Evolutionary conservation across 1,140 invertebrate species (phyloP).

Genomic region (Episyrphus balteatus): DNA sequence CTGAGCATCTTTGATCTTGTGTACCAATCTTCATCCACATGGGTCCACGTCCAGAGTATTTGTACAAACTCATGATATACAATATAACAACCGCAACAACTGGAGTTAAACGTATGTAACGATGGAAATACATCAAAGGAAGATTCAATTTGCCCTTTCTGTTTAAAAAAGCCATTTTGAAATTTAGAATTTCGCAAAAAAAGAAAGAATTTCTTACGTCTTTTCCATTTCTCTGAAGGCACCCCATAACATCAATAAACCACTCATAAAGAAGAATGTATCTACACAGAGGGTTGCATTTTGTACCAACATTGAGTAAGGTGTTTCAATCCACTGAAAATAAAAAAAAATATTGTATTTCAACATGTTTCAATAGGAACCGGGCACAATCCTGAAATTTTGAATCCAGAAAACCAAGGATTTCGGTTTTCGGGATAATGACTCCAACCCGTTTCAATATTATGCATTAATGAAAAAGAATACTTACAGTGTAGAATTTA

Average conservation of each 20-base stretch:
- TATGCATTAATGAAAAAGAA: too few species aligned
- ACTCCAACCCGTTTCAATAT: too few species aligned
- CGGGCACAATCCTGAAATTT: slow-evolving; percentile 12
- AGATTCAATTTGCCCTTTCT: slow-evolving; percentile 37
- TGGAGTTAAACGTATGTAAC: slow-evolving; percentile 47
- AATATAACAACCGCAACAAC: slow-evolving; percentile 44
- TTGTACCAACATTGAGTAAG: slow-evolving; percentile 45
- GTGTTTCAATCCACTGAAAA: slow-evolving; percentile 36
- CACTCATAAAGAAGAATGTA: slow-evolving; percentile 57
- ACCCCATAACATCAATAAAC: slow-evolving; percentile 52
- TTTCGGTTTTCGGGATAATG: too few species aligned
- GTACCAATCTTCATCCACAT: slow-evolving; percentile 41
- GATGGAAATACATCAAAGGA: slow-evolving; percentile 41
- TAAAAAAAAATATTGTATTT: too few species aligned
- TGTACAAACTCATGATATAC: slow-evolving; percentile 42
- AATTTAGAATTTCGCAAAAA: slow-evolving; percentile 1
- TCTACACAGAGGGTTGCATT: slow-evolving; percentile 53
- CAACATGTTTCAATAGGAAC: slow-evolving; percentile 21
- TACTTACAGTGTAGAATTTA: slow-evolving; percentile 13
- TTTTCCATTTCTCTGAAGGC: slow-evolving; percentile 57
- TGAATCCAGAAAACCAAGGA: slow-evolving; percentile 5
- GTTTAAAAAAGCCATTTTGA: slow-evolving; percentile 24
- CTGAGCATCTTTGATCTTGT: slow-evolving; percentile 53
- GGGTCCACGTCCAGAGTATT: slow-evolving; percentile 47
- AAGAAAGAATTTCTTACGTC: slow-evolving; percentile 35